Evolutionary conservation across 2,888 invertebrate genomes (phyloP).

Genomic region (Ganaspis brasiliensis): DNA sequence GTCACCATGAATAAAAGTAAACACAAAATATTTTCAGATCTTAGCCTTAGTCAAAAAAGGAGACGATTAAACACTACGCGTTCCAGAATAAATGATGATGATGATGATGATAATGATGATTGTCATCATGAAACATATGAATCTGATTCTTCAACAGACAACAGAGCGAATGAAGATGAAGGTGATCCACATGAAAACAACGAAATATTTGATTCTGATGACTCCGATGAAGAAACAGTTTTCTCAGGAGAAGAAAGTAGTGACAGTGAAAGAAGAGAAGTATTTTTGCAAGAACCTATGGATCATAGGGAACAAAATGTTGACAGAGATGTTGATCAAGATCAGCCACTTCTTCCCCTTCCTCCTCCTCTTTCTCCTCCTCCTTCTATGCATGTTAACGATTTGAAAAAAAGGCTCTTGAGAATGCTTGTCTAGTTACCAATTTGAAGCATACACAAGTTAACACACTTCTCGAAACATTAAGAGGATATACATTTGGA

Average conservation of each 20-base stretch:
- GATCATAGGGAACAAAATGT: neutral
- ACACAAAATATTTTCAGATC: neutral
- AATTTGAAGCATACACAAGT: neutral
- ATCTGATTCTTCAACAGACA: neutral
- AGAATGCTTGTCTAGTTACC: neutral
- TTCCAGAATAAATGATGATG: neutral
- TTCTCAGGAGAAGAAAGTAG: neutral
- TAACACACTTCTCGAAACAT: neutral
- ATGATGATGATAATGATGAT: neutral
- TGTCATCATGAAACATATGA: neutral
- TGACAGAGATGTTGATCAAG: neutral
- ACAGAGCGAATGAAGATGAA: neutral
- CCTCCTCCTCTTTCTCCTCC: neutral
- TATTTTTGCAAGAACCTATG: neutral
- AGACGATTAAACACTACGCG: neutral
- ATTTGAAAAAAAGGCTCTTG: neutral
- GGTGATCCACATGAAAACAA: neutral
- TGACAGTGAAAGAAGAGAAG: neutral
- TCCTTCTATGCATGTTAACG: neutral
- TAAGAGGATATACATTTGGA: slow-evolving; percentile 39
- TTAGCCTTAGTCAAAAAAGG: neutral
- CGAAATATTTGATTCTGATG: neutral
- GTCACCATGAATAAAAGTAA: neutral
- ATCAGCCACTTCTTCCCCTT: no score
- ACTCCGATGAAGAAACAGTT: neutral